Evolutionary conservation across 2,113 vertebrate genomes (phyloP).

Genomic region (Uropsilus gracilis): DNA sequence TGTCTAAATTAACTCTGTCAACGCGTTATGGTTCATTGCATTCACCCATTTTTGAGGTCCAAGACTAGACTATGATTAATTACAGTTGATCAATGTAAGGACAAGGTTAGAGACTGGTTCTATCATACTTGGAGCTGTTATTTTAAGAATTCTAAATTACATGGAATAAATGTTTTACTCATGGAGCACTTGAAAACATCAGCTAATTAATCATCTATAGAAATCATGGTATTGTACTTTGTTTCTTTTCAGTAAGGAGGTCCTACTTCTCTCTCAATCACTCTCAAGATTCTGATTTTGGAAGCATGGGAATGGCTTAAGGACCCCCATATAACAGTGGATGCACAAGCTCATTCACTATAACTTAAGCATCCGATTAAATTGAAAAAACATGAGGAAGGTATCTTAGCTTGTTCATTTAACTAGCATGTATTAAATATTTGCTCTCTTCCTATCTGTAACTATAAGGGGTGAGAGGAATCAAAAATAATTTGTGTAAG

Average conservation of each 20-base stretch:
- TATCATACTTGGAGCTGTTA: not conserved
- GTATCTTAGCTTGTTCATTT: conserved; percentile 13
- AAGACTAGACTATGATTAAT: not conserved
- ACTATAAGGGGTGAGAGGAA: not conserved
- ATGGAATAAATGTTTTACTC: not conserved
- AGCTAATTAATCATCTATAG: not conserved
- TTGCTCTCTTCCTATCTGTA: conserved; percentile 41
- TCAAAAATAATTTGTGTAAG: not conserved
- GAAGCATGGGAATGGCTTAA: not conserved
- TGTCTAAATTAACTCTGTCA: not conserved
- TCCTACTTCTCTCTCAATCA: not conserved
- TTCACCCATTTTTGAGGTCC: not conserved
- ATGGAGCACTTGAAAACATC: not conserved
- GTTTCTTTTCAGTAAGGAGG: not conserved
- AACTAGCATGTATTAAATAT: not conserved
- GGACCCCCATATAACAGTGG: not conserved
- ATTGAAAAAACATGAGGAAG: not conserved
- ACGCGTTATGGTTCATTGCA: not conserved
- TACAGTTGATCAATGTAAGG: not conserved
- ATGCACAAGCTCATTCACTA: not conserved
- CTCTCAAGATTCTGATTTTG: not conserved
- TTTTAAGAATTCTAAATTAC: not conserved
- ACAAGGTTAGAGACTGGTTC: not conserved
- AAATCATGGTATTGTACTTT: not conserved
- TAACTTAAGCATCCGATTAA: conserved; percentile 43